Percentiles rank a stretch among this genome's conserved stretches.
Conservation (phyloP, 2,888 invertebrate species). For the Cartodere bifasciata region DNA sequence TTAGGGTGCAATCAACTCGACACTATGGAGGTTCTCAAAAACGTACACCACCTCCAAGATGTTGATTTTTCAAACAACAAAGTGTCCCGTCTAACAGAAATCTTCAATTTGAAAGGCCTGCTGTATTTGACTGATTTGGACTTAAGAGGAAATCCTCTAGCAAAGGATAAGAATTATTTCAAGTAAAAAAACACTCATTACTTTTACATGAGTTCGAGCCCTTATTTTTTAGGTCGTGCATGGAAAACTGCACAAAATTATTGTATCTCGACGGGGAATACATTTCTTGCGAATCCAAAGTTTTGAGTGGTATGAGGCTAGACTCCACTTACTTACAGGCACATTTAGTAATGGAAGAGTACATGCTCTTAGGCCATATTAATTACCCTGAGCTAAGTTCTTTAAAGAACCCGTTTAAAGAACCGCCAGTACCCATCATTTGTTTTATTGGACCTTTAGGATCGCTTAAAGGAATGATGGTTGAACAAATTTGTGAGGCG, state of each 20-base stretch:
- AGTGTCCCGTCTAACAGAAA: constrained; percentile 28
- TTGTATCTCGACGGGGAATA: constrained; percentile 28
- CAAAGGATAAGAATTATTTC: too few species aligned
- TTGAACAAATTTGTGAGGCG: constrained; percentile 21
- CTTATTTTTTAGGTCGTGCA: constrained; percentile 29
- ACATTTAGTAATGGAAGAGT: constrained; percentile 9
- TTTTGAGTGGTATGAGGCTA: constrained; percentile 24
- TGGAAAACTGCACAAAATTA: constrained; percentile 28
- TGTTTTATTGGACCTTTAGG: constrained; percentile 34
- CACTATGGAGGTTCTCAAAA: constrained; percentile 41
- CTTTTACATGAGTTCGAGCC: constrained; percentile 11
- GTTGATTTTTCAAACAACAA: constrained; percentile 30
- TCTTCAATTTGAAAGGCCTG: constrained; percentile 27
- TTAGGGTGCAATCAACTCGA: constrained; percentile 42
- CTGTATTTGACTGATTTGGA: constrained; percentile 28
- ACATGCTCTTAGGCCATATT: constrained; percentile 16
- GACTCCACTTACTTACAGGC: constrained; percentile 9
- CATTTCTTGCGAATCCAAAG: constrained; percentile 25
- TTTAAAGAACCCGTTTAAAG: constrained; percentile 29
- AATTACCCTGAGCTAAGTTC: constrained; percentile 26
- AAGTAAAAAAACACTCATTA: too few species aligned
- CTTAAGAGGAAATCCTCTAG: constrained; percentile 29
- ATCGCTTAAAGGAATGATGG: constrained; percentile 26
- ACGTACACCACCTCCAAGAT: constrained; percentile 26
- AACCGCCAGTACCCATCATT: constrained; percentile 29